A percentile compares a stretch with the other conserved stretches of the same genome.
Evolutionary conservation across 2,113 vertebrate species (phyloP).

Genomic region (Melanocharis versteri): DNA sequence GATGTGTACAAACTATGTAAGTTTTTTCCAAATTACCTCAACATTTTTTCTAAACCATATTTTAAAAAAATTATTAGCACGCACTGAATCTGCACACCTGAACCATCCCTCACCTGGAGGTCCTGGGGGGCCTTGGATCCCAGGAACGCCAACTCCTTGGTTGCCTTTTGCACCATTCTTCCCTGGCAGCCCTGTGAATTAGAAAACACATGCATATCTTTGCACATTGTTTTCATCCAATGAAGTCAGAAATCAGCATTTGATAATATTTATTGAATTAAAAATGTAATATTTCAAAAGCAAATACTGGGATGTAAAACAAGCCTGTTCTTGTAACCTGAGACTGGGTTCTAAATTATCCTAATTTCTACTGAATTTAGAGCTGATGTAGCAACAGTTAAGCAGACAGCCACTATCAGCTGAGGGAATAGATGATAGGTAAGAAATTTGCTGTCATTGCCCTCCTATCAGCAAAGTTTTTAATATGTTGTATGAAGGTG

Average conservation of each 20-base stretch:
- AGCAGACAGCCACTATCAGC: background rate
- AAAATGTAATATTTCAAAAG: background rate
- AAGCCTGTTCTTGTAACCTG: background rate
- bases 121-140: constrained; percentile 85
- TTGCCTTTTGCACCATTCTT: constrained; percentile 84
- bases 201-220: background rate
- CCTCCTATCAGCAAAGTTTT: background rate
- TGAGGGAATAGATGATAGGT: background rate
- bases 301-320: background rate
- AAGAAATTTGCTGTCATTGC: background rate
- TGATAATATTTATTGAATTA: background rate
- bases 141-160: constrained; percentile 79
- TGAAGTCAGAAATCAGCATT: background rate
- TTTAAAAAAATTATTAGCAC: background rate
- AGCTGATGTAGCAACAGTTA: background rate
- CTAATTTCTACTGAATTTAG: background rate
- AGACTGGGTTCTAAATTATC: background rate
- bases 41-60: background rate
- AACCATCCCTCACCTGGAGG: constrained; percentile 78
- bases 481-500: background rate
- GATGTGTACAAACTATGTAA: background rate
- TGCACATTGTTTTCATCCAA: background rate
- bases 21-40: background rate
- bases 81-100: background rate
- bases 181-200: constrained; percentile 83